These are phyloP conservation scores for Hydrotaea cyrtoneurina DNA, from an alignment of 2,888 invertebrate species.

Conservation along the genomic window DNA sequence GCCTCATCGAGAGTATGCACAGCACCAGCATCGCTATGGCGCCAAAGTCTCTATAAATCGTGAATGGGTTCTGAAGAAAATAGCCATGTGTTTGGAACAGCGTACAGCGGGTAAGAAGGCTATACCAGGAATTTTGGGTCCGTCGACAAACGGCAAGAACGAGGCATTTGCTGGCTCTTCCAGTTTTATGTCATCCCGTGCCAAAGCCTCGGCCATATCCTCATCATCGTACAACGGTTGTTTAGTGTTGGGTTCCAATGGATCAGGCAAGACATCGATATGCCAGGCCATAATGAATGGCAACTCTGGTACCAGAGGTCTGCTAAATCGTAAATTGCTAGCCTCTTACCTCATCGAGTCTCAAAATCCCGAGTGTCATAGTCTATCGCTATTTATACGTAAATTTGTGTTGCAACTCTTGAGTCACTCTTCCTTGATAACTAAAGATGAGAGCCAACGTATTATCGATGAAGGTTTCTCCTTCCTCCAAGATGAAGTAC, in stretches of 20 bases:
- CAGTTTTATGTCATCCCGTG: slow-evolving; percentile 75
- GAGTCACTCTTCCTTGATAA: slow-evolving; percentile 83
- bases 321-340: slow-evolving; percentile 87
- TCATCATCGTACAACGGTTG: slow-evolving; percentile 86
- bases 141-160: slow-evolving; percentile 60
- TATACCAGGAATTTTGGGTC: slow-evolving; percentile 72
- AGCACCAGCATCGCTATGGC: slow-evolving; percentile 50
- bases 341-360: slow-evolving; percentile 95
- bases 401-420: slow-evolving; percentile 92
- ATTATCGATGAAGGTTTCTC: slow-evolving; percentile 78
- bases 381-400: slow-evolving; percentile 91
- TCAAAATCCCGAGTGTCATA: slow-evolving; percentile 91
- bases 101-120: slow-evolving; percentile 88
- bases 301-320: slow-evolving; percentile 80
- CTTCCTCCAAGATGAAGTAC: slow-evolving; percentile 77
- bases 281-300: slow-evolving; percentile 86
- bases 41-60: slow-evolving; percentile 82
- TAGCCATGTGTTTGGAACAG: slow-evolving; percentile 94
- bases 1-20: slow-evolving; percentile 44
- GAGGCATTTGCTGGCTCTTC: slow-evolving; percentile 69
- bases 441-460: slow-evolving; percentile 76
- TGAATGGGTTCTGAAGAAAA: slow-evolving; percentile 97
- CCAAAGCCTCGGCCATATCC: slow-evolving; percentile 77
- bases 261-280: slow-evolving; percentile 96
- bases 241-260: slow-evolving; percentile 93